Evolutionary conservation across 92 coral and sea anemone species (phyloP).

Genomic region (Epizoanthus rinbou): DNA sequence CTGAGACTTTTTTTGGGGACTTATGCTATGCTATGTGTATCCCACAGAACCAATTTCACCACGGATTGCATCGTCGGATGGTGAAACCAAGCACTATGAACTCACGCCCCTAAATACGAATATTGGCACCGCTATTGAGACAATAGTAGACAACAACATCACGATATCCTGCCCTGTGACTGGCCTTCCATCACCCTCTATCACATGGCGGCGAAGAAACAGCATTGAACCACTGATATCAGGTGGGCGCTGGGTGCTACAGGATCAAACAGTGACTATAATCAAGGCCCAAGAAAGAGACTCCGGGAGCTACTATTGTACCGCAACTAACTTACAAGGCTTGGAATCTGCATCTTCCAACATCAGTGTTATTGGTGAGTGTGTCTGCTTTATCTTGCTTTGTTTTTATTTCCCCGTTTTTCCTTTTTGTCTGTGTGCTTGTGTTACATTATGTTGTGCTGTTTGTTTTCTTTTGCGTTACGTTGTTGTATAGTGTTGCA

Average conservation of each 20-base stretch:
- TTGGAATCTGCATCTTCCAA: neutral
- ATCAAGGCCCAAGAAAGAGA: slow-evolving; percentile 32
- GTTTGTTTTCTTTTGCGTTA: too few relatives aligned
- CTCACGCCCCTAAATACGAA: neutral
- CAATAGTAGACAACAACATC: slow-evolving; percentile 37
- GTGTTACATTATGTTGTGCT: neutral
- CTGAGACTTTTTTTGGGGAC: too few relatives aligned
- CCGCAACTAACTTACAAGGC: slow-evolving; percentile 15
- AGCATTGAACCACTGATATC: neutral
- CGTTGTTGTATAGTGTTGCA: too few relatives aligned
- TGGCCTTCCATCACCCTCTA: slow-evolving; percentile 23
- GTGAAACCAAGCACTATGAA: slow-evolving; percentile 8
- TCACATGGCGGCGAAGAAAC: slow-evolving; percentile 14
- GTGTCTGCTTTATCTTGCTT: neutral
- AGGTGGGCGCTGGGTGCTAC: slow-evolving; percentile 7
- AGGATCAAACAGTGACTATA: slow-evolving; percentile 13
- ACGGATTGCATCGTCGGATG: neutral
- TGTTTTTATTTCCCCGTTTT: neutral
- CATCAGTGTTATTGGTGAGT: slow-evolving; percentile 27
- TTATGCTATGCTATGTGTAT: too few relatives aligned
- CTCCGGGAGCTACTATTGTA: slow-evolving; percentile 2
- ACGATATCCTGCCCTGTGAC: slow-evolving; percentile 9
- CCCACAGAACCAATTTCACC: slow-evolving; percentile 21
- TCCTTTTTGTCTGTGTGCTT: neutral
- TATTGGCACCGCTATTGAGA: slow-evolving; percentile 18